A percentile compares a stretch with the other conserved stretches of the same genome.
Evolutionary conservation across 92 coral and sea anemone species (phyloP).

Genomic region (Micromussa lordhowensis): DNA sequence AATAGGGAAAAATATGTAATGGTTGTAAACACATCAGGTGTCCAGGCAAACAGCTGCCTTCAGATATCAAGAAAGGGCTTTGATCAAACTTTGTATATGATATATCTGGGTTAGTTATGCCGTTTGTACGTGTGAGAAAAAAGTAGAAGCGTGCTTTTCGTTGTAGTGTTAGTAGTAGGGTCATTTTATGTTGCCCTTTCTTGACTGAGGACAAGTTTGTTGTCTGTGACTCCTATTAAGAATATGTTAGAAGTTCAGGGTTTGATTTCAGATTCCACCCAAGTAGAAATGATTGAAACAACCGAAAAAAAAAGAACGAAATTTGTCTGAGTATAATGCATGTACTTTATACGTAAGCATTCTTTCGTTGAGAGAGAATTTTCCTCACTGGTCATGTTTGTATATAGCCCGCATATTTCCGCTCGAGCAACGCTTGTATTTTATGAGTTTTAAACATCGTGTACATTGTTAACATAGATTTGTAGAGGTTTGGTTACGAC

Average conservation of each 20-base stretch:
- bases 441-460: conserved; percentile 62
- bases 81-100: conserved; percentile 9
- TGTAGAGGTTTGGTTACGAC: conserved; percentile 83
- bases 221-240: neutral
- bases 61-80: conserved; percentile 42
- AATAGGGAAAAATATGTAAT: conserved; percentile 30
- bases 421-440: conserved; percentile 43
- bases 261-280: neutral
- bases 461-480: conserved; percentile 77
- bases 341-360: conserved; percentile 33
- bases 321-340: conserved; percentile 1
- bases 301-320: neutral
- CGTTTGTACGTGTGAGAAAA: neutral
- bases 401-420: conserved; percentile 40
- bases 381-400: conserved; percentile 41
- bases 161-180: neutral
- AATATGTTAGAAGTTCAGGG: conserved; percentile 13
- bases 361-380: conserved; percentile 35
- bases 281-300: conserved; percentile 9
- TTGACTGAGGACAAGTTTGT: conserved; percentile 33
- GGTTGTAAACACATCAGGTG: neutral
- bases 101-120: neutral
- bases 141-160: neutral
- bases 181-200: conserved; percentile 32
- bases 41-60: conserved; percentile 23